Conservation (phyloP, 2,113 vertebrate species). For the Euleptes europaea region DNA sequence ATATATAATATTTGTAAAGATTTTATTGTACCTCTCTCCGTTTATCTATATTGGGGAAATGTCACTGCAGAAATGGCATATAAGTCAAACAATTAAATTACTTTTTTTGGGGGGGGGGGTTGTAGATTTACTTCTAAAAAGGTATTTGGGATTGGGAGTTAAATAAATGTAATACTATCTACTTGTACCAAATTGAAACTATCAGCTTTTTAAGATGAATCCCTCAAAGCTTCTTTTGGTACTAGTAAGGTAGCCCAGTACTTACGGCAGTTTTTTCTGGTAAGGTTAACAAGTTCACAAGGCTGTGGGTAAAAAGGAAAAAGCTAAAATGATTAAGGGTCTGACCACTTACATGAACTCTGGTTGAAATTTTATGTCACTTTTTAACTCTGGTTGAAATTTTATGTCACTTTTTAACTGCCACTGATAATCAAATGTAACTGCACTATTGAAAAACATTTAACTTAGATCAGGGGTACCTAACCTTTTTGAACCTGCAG, state of each 20-base stretch:
- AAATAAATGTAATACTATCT: neutral
- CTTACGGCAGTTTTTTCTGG: constrained; percentile 86
- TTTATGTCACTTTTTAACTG: neutral
- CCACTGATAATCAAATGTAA: neutral
- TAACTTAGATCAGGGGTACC: neutral
- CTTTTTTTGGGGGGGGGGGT: neutral
- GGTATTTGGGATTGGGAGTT: neutral
- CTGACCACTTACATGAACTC: neutral
- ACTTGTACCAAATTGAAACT: neutral
- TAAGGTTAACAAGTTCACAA: constrained; percentile 83
- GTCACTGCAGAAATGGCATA: neutral
- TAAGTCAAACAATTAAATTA: neutral
- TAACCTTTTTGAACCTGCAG: too few relatives aligned
- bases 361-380: neutral
- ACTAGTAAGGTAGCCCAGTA: constrained; percentile 15
- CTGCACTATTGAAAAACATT: neutral
- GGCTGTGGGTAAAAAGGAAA: constrained; percentile 68
- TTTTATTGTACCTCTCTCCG: neutral
- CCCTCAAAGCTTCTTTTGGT: neutral
- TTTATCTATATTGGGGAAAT: neutral
- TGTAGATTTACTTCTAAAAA: neutral
- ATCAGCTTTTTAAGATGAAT: neutral
- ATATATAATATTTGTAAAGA: neutral
- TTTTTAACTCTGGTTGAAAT: neutral
- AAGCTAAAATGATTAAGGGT: neutral